Conservation (phyloP, 2,113 vertebrate genomes). For the Sinocyclocheilus anshuiensis region DNA sequence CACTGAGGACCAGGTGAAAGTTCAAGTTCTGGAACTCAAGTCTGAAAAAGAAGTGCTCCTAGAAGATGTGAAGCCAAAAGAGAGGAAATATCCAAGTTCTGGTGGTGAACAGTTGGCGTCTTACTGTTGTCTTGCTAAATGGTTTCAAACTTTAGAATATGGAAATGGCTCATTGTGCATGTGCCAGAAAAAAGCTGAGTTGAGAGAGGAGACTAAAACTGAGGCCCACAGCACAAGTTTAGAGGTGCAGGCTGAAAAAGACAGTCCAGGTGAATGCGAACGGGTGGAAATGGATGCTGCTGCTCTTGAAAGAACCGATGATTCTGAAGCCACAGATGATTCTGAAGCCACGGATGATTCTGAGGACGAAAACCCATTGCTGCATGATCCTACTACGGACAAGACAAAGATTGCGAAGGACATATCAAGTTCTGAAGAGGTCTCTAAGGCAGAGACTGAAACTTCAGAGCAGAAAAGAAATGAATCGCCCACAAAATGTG, state of each 20-base stretch:
- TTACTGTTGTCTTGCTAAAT: slow-evolving; percentile 69
- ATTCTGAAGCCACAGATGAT: not conserved
- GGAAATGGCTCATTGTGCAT: not conserved
- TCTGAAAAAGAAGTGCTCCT: not conserved
- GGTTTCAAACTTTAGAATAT: slow-evolving; percentile 47
- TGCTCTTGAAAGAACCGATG: not conserved
- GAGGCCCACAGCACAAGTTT: not conserved
- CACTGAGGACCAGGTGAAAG: not conserved
- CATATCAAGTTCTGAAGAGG: slow-evolving; percentile 22
- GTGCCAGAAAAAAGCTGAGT: slow-evolving; percentile 53
- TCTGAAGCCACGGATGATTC: not conserved
- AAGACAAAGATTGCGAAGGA: slow-evolving; percentile 32
- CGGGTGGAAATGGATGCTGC: not conserved
- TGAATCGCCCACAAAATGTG: not conserved
- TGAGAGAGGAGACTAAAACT: not conserved
- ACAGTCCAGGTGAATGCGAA: not conserved
- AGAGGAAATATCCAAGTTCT: not conserved
- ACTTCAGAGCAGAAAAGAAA: not conserved
- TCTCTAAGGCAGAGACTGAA: not conserved
- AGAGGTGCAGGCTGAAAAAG: not conserved
- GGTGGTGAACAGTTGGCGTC: slow-evolving; percentile 32
- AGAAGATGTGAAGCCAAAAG: not conserved
- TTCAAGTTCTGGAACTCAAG: not conserved
- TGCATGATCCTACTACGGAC: not conserved
- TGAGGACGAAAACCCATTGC: not conserved